Base-by-base conservation (phyloP, 1,140 invertebrate genomes). In the Venustaconcha ellipsiformis region DNA sequence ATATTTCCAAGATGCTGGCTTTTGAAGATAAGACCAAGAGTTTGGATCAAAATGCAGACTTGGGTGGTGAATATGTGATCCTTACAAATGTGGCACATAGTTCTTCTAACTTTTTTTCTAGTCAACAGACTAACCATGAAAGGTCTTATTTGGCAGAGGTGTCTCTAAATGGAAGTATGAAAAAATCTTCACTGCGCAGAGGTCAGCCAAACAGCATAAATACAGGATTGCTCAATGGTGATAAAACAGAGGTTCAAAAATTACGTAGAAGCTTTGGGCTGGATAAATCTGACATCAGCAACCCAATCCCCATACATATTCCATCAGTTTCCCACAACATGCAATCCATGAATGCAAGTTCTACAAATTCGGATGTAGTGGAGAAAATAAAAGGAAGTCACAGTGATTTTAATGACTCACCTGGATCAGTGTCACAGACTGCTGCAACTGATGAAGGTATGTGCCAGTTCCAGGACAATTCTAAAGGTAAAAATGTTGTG, bases 161-260 rank as follows among this genome's bases (percentile, higher is more conserved):
- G 58, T 76, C 67, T 11, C 37, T 77, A 1, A 74, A 80, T 57
- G 20, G 74, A 70, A 70, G 71, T 70, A 62, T 62, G 63, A 30
- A 71, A 69, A 78, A 78, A 55, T 65, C 69, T 14, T 74, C 66
- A n/a, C 70, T 88, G n/a, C 74, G 79, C 65, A 67, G 87, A 48
- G 88, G 86, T 14, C 78, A 80, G 23, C 87, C 87, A 0, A 89
- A 87, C 72, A 84, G 85, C 13, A 70, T 86, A n/a, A 79, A 80
- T 58, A 84, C 81, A 77, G 86, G 87, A 26, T 70, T 87, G 64
- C 70, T 83, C 30, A 80, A 82, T 30, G 83, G 81, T 18, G 78
- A 85, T 63, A 71, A 78, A 56, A 71, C 73, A 57, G 77, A 82
- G 70, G 72, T 83, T 20, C 67, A 71, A 18, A 83, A 85, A 63